Conservation (phyloP, 2,888 invertebrate genomes). For the Cremastinae sp. region DNA sequence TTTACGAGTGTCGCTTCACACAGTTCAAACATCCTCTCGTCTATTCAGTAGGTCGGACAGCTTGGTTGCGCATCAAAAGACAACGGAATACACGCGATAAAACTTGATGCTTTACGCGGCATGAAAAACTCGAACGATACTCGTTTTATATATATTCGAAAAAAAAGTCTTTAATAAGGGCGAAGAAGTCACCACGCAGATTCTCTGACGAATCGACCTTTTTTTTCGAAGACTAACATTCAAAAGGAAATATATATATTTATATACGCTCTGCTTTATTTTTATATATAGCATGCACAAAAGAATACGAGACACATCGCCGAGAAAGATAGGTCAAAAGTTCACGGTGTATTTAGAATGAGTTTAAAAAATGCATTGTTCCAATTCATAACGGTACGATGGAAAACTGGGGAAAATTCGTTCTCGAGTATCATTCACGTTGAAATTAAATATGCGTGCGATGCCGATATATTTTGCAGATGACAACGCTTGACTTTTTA, state of each 20-base stretch:
- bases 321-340: constrained; percentile 50
- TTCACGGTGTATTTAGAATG: constrained; percentile 46
- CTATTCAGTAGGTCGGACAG: not conserved
- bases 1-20: constrained; percentile 48
- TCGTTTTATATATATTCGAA: not conserved
- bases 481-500: constrained; percentile 2
- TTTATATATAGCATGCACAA: constrained; percentile 11
- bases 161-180: not conserved
- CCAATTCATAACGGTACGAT: not conserved
- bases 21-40: constrained; percentile 25
- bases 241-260: not conserved
- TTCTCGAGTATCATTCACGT: constrained; percentile 6
- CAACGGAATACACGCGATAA: constrained; percentile 6
- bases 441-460: constrained; percentile 5
- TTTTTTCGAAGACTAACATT: too few species aligned
- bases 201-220: not conserved
- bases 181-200: not conserved
- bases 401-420: not conserved
- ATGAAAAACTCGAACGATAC: constrained; percentile 2
- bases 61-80: constrained; percentile 30
- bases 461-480: constrained; percentile 11
- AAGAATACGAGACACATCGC: not conserved
- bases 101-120: not conserved
- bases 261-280: too few species aligned
- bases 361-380: constrained; percentile 34